Evolutionary conservation across 2,888 invertebrate genomes (phyloP).

Genomic region (Eledona agricola): DNA sequence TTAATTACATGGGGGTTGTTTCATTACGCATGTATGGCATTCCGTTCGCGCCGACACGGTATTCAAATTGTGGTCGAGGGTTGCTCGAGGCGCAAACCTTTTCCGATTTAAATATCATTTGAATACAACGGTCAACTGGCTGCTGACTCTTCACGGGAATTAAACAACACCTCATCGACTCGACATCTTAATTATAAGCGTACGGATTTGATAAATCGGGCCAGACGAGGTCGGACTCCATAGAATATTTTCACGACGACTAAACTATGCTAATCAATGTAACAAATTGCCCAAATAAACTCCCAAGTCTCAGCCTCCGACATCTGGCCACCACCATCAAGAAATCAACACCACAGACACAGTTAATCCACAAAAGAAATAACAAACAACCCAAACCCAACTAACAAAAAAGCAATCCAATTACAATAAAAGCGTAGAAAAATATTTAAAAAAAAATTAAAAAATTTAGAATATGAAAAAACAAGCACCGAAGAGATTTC

Average conservation of each 20-base stretch:
- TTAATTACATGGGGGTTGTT: slow-evolving; percentile 33
- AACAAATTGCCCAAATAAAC: slow-evolving; percentile 51
- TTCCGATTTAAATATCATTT: slow-evolving; percentile 39
- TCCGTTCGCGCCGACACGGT: slow-evolving; percentile 38
- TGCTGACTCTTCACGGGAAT: slow-evolving; percentile 37
- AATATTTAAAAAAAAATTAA: too few relatives aligned
- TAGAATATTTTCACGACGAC: slow-evolving; percentile 42
- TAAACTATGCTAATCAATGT: slow-evolving; percentile 52
- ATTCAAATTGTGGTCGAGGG: slow-evolving; percentile 34
- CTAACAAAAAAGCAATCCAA: too few relatives aligned
- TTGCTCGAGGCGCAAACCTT: slow-evolving; percentile 28
- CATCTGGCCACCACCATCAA: too few relatives aligned
- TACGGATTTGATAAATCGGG: slow-evolving; percentile 49
- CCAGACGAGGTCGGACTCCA: slow-evolving; percentile 42
- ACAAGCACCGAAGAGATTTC: too few relatives aligned
- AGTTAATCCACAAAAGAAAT: too few relatives aligned
- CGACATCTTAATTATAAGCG: slow-evolving; percentile 53
- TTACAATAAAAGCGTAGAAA: too few relatives aligned
- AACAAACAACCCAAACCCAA: too few relatives aligned
- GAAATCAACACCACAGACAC: too few relatives aligned
- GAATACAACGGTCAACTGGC: slow-evolving; percentile 32
- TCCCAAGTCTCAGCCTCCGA: too few relatives aligned
- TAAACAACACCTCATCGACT: slow-evolving; percentile 37
- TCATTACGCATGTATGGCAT: slow-evolving; percentile 39
- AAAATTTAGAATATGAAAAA: too few relatives aligned